Conservation (phyloP, 2,113 vertebrate species). For the Dasyprocta punctata region DNA sequence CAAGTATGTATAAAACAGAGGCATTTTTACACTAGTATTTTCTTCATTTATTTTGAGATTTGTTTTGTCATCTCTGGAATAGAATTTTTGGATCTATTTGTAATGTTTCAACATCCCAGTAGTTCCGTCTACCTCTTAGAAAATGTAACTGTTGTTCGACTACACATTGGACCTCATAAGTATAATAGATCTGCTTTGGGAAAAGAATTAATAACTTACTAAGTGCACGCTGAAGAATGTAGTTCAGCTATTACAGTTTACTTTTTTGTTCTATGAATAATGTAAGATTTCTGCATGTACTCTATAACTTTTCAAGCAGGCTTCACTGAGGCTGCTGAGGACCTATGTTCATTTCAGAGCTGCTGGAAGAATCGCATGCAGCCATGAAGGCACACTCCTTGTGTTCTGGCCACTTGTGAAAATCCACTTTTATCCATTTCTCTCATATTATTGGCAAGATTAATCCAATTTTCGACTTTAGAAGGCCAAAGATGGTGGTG, state of each 20-base stretch:
- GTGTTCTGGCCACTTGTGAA: not conserved
- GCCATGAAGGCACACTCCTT: not conserved
- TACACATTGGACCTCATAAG: not conserved
- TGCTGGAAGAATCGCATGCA: not conserved
- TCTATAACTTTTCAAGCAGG: not conserved
- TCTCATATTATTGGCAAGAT: not conserved
- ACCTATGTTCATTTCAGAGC: not conserved
- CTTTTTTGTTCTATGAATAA: not conserved
- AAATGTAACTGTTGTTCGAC: not conserved
- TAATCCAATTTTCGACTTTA: not conserved
- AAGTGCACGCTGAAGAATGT: not conserved
- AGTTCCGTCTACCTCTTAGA: not conserved
- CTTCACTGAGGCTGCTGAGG: not conserved
- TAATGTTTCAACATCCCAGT: not conserved
- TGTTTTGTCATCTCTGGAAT: not conserved
- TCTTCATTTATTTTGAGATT: not conserved
- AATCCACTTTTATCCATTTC: not conserved
- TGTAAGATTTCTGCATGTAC: not conserved
- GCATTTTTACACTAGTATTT: not conserved
- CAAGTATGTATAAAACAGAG: not conserved
- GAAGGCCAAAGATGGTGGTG: not conserved
- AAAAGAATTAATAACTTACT: not conserved
- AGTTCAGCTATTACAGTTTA: not conserved
- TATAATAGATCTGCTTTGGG: not conserved
- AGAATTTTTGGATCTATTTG: not conserved